Percentiles rank a stretch among this genome's conserved stretches.
phyloP scores from a whole-genome alignment of 2,797 vertebrate species.

The Xiphophorus birchmanni region DNA sequence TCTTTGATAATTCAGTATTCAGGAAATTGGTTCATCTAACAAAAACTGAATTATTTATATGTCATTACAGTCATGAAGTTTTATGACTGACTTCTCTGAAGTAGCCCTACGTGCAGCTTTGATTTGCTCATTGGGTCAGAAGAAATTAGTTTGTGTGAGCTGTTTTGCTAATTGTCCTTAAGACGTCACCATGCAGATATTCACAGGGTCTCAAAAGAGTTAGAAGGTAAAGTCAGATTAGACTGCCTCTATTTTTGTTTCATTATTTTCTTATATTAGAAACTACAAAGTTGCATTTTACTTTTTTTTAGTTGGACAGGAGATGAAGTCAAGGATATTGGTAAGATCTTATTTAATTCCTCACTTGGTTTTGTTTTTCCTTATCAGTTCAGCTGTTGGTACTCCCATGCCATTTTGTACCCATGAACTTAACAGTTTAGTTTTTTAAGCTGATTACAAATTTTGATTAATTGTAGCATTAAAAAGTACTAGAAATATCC shows the following conservation, averaged over 20 bases:
- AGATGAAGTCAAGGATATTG: constrained; percentile 94
- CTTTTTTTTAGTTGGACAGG: constrained; percentile 85
- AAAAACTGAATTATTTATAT: background rate
- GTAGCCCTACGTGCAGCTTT: background rate
- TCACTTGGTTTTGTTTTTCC: background rate
- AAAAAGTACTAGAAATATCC: background rate
- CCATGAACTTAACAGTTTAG: background rate
- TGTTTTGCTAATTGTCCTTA: constrained; percentile 41
- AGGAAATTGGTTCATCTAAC: background rate
- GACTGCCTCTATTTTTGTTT: background rate
- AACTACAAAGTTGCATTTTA: constrained; percentile 2
- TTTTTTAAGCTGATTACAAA: background rate
- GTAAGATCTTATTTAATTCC: constrained; percentile 74
- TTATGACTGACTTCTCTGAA: background rate
- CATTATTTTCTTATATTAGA: background rate
- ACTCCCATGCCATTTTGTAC: background rate
- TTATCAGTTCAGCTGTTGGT: background rate
- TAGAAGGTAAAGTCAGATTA: constrained; percentile 83
- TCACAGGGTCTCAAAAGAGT: constrained; percentile 88
- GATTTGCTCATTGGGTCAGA: background rate
- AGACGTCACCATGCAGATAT: constrained; percentile 82
- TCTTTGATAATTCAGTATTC: background rate
- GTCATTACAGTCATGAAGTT: background rate
- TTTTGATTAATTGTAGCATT: background rate
- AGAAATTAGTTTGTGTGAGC: background rate